Evolutionary conservation across 2,113 vertebrate genomes (phyloP).

Genomic region (Nothoprocta perdicaria): DNA sequence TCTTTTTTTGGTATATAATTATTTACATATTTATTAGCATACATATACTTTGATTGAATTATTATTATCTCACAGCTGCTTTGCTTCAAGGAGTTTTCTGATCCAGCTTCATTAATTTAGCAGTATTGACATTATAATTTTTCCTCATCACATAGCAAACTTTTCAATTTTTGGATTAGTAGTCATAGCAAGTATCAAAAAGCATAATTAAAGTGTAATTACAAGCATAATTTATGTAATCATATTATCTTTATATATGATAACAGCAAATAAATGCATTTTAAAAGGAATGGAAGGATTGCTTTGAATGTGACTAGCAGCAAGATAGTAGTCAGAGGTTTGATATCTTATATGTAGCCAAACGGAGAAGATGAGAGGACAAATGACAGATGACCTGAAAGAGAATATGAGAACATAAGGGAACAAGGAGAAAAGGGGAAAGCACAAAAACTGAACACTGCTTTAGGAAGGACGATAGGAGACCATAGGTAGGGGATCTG

Average conservation of each 20-base stretch:
- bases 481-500: not conserved
- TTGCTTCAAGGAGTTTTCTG: not conserved
- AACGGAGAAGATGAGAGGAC: not conserved
- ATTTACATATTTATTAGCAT: not conserved
- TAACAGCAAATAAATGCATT: not conserved
- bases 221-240: not conserved
- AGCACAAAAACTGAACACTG: not conserved
- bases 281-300: not conserved
- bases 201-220: not conserved
- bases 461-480: not conserved
- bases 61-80: not conserved
- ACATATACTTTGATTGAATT: not conserved
- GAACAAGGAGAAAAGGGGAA: not conserved
- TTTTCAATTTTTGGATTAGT: not conserved
- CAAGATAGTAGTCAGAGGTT: not conserved
- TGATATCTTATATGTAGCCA: not conserved
- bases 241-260: not conserved
- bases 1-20: not conserved
- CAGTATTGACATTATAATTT: not conserved
- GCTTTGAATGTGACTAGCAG: not conserved
- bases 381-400: not conserved
- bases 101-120: not conserved
- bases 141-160: not conserved
- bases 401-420: not conserved
- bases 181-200: not conserved